Base-by-base conservation (phyloP, 2,797 vertebrate genomes). In the Semotilus atromaculatus region DNA sequence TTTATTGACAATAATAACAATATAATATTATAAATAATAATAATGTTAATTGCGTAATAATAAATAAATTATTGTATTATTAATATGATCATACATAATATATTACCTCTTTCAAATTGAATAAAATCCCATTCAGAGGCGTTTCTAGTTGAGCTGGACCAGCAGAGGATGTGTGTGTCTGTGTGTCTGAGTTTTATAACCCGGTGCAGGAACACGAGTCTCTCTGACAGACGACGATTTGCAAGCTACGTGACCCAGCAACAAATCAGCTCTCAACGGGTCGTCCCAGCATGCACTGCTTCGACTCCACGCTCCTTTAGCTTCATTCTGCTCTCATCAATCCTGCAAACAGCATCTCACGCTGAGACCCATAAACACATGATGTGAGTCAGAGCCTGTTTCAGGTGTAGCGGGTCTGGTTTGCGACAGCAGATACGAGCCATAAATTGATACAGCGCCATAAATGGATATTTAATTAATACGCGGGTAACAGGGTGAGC, bases 391-490 rank as follows among this genome's bases (percentile, higher is more conserved):
- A 31, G 60, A 21, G 53, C 66, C 62, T 71, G 83, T 78, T 71
- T 72, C 48, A 74, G 72, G 60, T 29, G 48, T 38, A 43, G 60
- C 31, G 18, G 64, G 38, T 53, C 51, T 80, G 55, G 9, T 38
- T 29, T 40, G 55, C 72, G 14, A 55, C 23, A 60, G 81, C 45
- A 86, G 60, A 83, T 67, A 38, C 34, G 21, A 80, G 84, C 60
- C 67, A 84, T 75, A 78, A 88, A 79, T 70, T 89, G 84, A 86
- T 84, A 82, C 85, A 26, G 81, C 71, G 70, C 53, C 75, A 85
- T 86, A 85, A 86, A 87, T 87, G 80, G 79, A 89, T 86, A 85
- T 89, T 88, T 89, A 88, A 91, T 89, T 86, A 89, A 89, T 82
- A 85, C 78, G 88, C 19, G 18, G 53, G 82, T 31, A 78, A 62